phyloP scores from a whole-genome alignment of 1,140 invertebrate species.

The Grapholita molesta region DNA sequence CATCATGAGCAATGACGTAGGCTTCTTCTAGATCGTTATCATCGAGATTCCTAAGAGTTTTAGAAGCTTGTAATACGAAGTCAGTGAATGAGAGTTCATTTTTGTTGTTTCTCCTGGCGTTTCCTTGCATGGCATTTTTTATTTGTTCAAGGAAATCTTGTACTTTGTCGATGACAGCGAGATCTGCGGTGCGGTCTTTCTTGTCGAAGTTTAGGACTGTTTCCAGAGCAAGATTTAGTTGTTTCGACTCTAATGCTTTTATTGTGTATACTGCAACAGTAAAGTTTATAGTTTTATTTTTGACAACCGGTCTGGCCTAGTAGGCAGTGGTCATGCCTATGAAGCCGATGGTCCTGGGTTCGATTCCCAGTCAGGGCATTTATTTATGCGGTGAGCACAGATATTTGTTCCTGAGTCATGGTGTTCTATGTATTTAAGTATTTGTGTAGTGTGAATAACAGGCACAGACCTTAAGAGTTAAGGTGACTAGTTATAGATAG shows the following conservation, averaged over 20 bases:
- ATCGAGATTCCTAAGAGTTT: slow-evolving; percentile 24
- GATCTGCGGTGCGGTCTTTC: slow-evolving; percentile 26
- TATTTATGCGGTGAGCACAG: no score
- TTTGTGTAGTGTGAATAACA: no score
- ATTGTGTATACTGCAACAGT: not conserved
- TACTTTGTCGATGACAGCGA: slow-evolving; percentile 41
- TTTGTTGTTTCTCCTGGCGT: slow-evolving; percentile 11
- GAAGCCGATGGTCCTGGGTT: no score
- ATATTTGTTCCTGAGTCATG: no score
- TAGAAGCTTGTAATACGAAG: slow-evolving; percentile 32
- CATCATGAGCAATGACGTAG: slow-evolving; percentile 25
- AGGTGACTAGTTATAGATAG: no score
- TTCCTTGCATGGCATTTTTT: slow-evolving; percentile 25
- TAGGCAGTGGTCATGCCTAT: no score
- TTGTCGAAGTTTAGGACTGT: slow-evolving; percentile 52
- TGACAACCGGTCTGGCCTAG: no score
- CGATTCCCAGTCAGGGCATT: no score
- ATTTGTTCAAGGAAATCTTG: slow-evolving; percentile 39
- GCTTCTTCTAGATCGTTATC: slow-evolving; percentile 36
- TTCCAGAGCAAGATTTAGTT: slow-evolving; percentile 47
- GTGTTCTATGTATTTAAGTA: no score
- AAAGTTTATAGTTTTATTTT: no score
- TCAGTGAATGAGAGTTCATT: slow-evolving; percentile 25
- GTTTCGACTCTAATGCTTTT: slow-evolving; percentile 24
- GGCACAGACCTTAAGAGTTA: no score